Evolutionary conservation across 2,113 vertebrate genomes (phyloP), one percentile per base, ranked within the genome.

Genomic region (Rhineura floridana): DNA sequence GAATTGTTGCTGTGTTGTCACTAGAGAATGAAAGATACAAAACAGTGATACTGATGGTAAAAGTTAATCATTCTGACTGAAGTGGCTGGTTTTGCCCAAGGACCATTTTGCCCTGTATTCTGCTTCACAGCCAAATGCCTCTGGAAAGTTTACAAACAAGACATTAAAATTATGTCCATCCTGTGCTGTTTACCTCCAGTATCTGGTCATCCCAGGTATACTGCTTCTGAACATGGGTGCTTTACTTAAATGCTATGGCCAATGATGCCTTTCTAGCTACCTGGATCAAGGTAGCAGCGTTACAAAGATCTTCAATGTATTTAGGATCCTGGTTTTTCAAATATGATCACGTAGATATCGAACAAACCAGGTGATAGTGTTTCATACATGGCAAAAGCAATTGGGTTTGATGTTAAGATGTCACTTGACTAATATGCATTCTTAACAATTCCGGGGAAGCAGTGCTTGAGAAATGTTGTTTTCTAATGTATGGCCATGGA

Each of bases 281-380:
- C 55, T 82, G 23, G 59, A 46, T 15, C 2, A 42, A 63, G 39
- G 12, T n/a, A 81, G 7, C 36, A 42, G n/a, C 36, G 28, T 28
- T 3, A 39, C 63, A n/a, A 6, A 11, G n/a, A 2, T 76, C 39
- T 46, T 21, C 46, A 81, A 25, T 39, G 79, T 39, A 30, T 81
- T 65, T 83, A 33, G 28, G 42, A n/a, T 23, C 7, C 28, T 67
- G 30, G 2, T 30, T n/a, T 28, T 93, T 88, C 89, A 91, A 93
- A 93, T 93, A 87, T 84, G 90, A 89, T 88, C 88, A 85, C 70
- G 83, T 46, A 88, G 91, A 84, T 0, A 10, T 85, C 85, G 67
- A 91, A 84, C 87, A 4, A 67, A 39, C 63, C 72, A 80, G 59
- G 90, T 79, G 92, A 88, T 89, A 88, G 85, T 84, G 62, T 83